Evolutionary conservation across 2,888 invertebrate species (phyloP).

Genomic region (Mechanitis mazaeus): DNA sequence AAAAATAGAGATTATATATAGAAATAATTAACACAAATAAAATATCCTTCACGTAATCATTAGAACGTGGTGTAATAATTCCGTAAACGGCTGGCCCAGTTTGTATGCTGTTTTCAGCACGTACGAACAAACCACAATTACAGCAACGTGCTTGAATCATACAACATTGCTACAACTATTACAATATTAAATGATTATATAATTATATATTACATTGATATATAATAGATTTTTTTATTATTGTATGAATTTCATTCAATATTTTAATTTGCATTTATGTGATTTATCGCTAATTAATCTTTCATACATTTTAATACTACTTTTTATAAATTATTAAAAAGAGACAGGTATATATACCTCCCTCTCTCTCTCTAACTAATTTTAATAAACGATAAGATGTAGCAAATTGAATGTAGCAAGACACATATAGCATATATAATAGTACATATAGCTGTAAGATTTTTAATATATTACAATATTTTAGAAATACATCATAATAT

Average conservation of each 20-base stretch:
- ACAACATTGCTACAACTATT: conserved; percentile 42
- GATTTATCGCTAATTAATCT: conserved; percentile 1
- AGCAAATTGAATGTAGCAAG: too few species aligned
- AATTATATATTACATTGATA: too few species aligned
- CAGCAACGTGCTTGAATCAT: conserved; percentile 52
- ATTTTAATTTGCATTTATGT: background rate
- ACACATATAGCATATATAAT: too few species aligned
- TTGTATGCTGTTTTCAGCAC: conserved; percentile 45
- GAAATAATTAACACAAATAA: too few species aligned
- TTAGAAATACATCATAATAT: too few species aligned
- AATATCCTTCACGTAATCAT: conserved; percentile 9
- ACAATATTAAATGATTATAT: conserved; percentile 18
- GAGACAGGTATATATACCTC: too few species aligned
- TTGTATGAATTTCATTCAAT: background rate
- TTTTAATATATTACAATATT: too few species aligned
- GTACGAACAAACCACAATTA: conserved; percentile 50
- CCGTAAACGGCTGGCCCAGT: conserved; percentile 54
- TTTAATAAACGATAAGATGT: too few species aligned
- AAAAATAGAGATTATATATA: too few species aligned
- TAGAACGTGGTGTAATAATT: conserved; percentile 31
- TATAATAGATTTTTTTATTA: background rate
- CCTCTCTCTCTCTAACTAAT: too few species aligned
- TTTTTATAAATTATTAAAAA: too few species aligned
- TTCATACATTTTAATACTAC: background rate
- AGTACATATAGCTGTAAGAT: too few species aligned